Percentiles rank a stretch among this genome's conserved stretches.
Conservation (phyloP, 35 echinoderm and acorn worm genomes). For the Eucidaris tribuloides region DNA sequence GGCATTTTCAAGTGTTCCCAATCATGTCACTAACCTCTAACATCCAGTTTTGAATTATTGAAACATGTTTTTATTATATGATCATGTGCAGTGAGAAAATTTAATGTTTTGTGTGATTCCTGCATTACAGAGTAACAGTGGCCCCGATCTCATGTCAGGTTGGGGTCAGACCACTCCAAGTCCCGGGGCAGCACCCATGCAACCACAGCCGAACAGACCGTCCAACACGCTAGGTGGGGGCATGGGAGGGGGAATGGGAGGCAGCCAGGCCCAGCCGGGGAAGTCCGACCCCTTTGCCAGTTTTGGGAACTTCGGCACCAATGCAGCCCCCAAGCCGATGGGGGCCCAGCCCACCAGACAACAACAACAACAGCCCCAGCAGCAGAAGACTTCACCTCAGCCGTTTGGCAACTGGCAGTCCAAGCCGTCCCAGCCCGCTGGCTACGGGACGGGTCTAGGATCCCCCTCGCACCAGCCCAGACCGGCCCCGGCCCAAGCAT, state of each 20-base stretch:
- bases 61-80: neutral
- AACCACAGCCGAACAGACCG: conserved; percentile 27
- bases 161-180: conserved; percentile 47
- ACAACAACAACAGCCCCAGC: neutral
- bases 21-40: no score
- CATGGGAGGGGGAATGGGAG: no score
- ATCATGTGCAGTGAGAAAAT: no score
- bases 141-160: conserved; percentile 77
- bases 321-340: neutral
- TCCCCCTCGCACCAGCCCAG: neutral
- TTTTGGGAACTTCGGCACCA: conserved; percentile 58
- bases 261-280: neutral
- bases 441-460: neutral
- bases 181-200: conserved; percentile 42
- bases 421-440: conserved; percentile 14
- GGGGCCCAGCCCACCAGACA: neutral
- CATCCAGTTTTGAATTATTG: neutral
- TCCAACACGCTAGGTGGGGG: neutral
- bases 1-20: no score
- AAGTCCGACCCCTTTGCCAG: conserved; percentile 82
- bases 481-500: conserved; percentile 5
- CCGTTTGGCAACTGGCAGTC: neutral
- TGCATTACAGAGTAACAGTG: conserved; percentile 82
- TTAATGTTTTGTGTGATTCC: no score
- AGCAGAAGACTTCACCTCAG: neutral